phyloP scores from a whole-genome alignment of 2,888 invertebrate species.

The Capitulum mitella region DNA sequence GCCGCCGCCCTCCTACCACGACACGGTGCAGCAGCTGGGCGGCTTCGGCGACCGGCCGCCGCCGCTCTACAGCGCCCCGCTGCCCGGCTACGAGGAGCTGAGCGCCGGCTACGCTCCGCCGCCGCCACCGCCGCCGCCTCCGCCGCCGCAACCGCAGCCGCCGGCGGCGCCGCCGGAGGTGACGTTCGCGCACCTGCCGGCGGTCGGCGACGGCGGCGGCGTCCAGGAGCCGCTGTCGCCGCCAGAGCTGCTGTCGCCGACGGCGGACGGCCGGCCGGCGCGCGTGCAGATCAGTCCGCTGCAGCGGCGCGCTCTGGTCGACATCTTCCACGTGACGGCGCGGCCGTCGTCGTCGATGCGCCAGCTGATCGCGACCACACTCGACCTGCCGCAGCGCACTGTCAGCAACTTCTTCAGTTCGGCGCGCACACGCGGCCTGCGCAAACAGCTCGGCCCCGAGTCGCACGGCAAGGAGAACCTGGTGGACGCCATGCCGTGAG shows the following conservation, averaged over 20 bases:
- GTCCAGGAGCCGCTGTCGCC: not conserved
- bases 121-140: not conserved
- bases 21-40: not conserved
- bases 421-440: conserved; percentile 11
- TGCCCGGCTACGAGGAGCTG: conserved; percentile 23
- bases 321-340: conserved; percentile 25
- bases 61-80: conserved; percentile 20
- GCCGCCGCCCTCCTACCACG: not conserved
- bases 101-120: not conserved
- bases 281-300: conserved; percentile 13
- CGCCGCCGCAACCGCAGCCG: not conserved
- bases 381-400: conserved; percentile 5
- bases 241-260: not conserved
- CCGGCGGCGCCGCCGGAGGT: not conserved
- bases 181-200: not conserved
- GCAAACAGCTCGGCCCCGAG: not conserved
- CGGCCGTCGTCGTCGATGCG: conserved; percentile 13
- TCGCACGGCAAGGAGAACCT: not conserved
- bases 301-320: conserved; percentile 17
- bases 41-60: not conserved
- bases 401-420: conserved; percentile 25
- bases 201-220: not conserved
- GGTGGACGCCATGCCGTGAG: not conserved
- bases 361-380: conserved; percentile 2
- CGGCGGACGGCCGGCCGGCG: not conserved